These are phyloP conservation scores for Drosophila serrata DNA, from an alignment of 1,140 invertebrate genomes.

Conservation along the genomic window DNA sequence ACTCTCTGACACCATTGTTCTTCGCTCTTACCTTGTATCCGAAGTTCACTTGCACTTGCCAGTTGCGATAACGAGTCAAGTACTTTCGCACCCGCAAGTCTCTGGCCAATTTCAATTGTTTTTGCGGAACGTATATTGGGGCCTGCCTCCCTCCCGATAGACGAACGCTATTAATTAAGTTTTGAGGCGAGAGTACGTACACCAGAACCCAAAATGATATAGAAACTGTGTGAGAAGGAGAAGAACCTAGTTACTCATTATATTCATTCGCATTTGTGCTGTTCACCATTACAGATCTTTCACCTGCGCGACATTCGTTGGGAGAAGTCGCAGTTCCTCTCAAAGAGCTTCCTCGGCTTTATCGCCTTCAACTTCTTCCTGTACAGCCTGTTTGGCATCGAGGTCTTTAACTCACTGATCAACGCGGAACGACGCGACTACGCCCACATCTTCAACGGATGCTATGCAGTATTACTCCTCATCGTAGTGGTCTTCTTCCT, in stretches of 20 bases:
- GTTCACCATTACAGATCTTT: conserved; percentile 90
- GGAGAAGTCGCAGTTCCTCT: conserved; percentile 95
- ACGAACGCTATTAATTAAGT: conserved; percentile 33
- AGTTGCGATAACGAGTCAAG: conserved; percentile 28
- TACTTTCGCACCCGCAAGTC: conserved; percentile 17
- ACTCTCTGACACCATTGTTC: not conserved
- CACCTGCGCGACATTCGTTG: conserved; percentile 94
- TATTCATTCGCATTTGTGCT: conserved; percentile 20
- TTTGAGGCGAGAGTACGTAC: conserved; percentile 18
- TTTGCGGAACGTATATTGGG: conserved; percentile 31
- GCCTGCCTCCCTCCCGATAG: conserved; percentile 16
- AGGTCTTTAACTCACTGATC: conserved; percentile 87
- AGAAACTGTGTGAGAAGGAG: conserved; percentile 10
- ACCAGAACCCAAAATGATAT: conserved; percentile 14
- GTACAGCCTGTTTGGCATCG: conserved; percentile 93
- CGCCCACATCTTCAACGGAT: conserved; percentile 94
- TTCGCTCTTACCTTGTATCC: conserved; percentile 1
- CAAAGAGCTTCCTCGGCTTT: conserved; percentile 97
- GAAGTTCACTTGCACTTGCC: conserved; percentile 33
- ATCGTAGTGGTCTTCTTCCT: conserved; percentile 97
- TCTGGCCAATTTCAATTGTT: conserved; percentile 35
- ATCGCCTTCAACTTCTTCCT: conserved; percentile 95
- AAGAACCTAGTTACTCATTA: conserved; percentile 2
- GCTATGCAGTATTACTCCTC: conserved; percentile 95
- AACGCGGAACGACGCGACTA: conserved; percentile 75